A percentile compares a stretch with the other conserved stretches of the same genome.
phyloP scores from a whole-genome alignment of 92 coral and sea anemone species.

The Anthopleura xanthogrammica region DNA sequence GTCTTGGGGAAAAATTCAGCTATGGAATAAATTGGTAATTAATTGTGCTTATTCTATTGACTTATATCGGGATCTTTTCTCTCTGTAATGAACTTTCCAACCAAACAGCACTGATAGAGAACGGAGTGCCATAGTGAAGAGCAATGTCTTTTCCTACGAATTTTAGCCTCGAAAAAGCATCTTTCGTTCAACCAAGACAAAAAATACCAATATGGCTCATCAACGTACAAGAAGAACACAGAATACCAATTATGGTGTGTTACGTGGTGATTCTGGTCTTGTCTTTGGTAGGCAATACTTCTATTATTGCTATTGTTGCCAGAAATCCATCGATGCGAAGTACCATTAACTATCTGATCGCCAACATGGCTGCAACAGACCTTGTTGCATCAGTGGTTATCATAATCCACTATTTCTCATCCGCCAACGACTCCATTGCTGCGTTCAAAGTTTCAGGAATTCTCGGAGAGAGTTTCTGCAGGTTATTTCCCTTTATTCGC shows the following conservation, averaged over 20 bases:
- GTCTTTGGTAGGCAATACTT: constrained; percentile 33
- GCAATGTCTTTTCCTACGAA: background rate
- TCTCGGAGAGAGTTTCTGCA: constrained; percentile 20
- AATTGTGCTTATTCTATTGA: no score
- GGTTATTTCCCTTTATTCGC: constrained; percentile 1
- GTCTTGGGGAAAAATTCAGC: no score
- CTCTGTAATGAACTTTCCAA: no score
- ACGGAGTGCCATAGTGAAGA: background rate
- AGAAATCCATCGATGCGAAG: constrained; percentile 23
- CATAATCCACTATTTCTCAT: background rate
- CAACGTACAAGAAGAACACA: background rate
- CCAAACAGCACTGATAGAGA: no score
- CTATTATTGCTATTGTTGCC: constrained; percentile 25
- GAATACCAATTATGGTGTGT: background rate
- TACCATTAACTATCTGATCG: constrained; percentile 34
- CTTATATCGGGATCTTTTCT: no score
- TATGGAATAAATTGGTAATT: no score
- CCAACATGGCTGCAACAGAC: constrained; percentile 42
- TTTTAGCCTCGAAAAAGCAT: background rate
- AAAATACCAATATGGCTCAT: background rate
- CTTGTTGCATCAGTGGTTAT: constrained; percentile 7
- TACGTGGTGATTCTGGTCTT: constrained; percentile 14
- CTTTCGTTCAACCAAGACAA: background rate
- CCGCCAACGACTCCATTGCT: background rate
- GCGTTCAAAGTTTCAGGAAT: constrained; percentile 15